Percentiles rank a stretch among this genome's conserved stretches.
Evolutionary conservation across 2,113 vertebrate genomes (phyloP).

Genomic region (Dipodomys stephensi): DNA sequence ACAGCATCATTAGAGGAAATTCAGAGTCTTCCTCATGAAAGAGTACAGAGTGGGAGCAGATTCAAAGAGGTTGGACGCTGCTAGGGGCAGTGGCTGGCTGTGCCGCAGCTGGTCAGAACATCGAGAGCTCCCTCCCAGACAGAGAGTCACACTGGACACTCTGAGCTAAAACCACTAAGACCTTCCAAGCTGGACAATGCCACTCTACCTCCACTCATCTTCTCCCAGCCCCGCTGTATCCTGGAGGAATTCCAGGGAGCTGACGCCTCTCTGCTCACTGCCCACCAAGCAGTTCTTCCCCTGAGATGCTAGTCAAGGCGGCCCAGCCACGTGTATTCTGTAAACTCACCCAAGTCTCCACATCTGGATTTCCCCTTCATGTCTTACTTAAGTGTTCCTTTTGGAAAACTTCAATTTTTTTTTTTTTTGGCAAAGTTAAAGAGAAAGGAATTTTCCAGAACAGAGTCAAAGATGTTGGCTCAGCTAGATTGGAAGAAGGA

Average conservation of each 20-base stretch:
- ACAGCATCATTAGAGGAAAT: not conserved
- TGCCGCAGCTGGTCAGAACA: not conserved
- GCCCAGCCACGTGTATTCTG: not conserved
- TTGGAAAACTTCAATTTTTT: slow-evolving; percentile 62
- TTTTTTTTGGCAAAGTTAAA: slow-evolving; percentile 49
- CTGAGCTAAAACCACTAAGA: not conserved
- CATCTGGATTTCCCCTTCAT: not conserved
- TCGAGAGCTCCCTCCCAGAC: not conserved
- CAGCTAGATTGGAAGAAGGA: not conserved
- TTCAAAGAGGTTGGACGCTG: not conserved
- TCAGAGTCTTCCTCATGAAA: not conserved
- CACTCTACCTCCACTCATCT: not conserved
- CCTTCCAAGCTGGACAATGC: not conserved
- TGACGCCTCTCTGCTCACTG: rapidly evolving
- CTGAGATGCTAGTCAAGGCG: not conserved
- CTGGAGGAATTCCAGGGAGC: not conserved
- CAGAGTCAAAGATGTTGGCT: slow-evolving; percentile 55
- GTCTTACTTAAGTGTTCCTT: slow-evolving; percentile 14
- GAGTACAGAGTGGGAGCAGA: not conserved
- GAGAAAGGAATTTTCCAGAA: slow-evolving; percentile 73
- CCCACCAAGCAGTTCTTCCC: not conserved
- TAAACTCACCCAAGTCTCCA: not conserved
- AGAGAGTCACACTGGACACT: not conserved
- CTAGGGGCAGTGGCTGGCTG: too few species aligned
- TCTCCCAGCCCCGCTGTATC: not conserved